phyloP scores from a whole-genome alignment of 2,113 vertebrate genomes.

The Lampris megalopsis region DNA sequence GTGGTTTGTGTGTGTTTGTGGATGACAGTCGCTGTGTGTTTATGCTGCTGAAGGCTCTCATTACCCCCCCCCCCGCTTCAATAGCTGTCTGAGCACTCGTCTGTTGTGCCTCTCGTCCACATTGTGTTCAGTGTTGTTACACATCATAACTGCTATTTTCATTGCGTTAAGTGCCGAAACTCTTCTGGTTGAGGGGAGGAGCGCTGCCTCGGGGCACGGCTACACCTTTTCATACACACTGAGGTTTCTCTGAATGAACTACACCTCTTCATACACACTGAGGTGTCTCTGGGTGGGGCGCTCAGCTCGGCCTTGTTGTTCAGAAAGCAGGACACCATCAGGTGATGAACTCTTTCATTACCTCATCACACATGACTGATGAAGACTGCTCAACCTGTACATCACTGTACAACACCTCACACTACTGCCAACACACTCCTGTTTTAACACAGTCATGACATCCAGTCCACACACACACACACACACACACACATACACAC shows the following conservation, averaged over 20 bases:
- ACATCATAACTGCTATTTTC: slow-evolving; percentile 51
- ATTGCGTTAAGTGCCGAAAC: slow-evolving; percentile 16
- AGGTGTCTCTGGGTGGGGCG: neutral
- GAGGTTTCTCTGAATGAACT: neutral
- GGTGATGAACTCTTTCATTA: neutral
- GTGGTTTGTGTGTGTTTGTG: slow-evolving; percentile 61
- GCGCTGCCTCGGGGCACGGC: neutral
- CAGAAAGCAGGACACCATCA: neutral
- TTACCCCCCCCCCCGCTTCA: slow-evolving; percentile 44
- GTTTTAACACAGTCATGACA: neutral
- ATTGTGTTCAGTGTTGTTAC: slow-evolving; percentile 24
- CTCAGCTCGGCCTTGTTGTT: neutral
- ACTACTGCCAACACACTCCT: neutral
- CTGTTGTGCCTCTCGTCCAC: slow-evolving; percentile 50
- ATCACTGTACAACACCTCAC: neutral
- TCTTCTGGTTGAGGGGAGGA: slow-evolving; percentile 15
- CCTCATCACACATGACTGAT: slow-evolving; percentile 14
- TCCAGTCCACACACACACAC: neutral
- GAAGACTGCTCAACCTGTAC: neutral
- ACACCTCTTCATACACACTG: neutral
- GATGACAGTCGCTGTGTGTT: slow-evolving; percentile 45
- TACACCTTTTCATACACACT: slow-evolving; percentile 1
- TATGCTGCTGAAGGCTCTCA: slow-evolving; percentile 51
- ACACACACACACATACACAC: slow-evolving; percentile 1
- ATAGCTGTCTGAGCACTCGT: slow-evolving; percentile 54